Evolutionary conservation across 2,888 invertebrate genomes (phyloP).

Genomic region (Apodemia zela): DNA sequence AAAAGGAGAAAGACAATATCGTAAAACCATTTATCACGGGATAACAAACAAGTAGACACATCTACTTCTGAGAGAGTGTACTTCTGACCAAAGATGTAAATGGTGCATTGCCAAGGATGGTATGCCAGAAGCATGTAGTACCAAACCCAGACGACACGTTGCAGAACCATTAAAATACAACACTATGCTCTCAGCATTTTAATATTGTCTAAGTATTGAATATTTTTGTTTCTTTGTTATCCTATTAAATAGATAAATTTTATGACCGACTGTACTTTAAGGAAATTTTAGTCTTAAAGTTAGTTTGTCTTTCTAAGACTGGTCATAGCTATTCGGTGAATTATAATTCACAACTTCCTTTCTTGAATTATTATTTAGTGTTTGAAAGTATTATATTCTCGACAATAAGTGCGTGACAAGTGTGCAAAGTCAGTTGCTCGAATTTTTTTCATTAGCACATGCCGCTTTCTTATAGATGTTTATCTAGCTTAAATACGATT

Average conservation of each 20-base stretch:
- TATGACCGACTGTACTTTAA: not conserved
- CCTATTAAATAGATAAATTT: not conserved
- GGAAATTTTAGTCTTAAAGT: not conserved
- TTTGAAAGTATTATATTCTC: slow-evolving; percentile 37
- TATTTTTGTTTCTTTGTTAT: not conserved
- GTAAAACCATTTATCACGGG: no score
- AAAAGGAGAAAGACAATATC: no score
- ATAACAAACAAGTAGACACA: no score
- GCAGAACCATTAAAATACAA: no score
- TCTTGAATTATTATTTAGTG: slow-evolving; percentile 54
- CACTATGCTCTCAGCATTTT: no score
- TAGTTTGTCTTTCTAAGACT: not conserved
- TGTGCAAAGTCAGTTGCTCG: slow-evolving; percentile 41
- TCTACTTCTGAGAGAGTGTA: no score
- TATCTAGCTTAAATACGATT: slow-evolving; percentile 38
- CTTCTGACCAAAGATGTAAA: no score
- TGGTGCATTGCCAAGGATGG: no score
- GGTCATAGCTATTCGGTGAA: slow-evolving; percentile 28
- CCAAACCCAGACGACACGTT: no score
- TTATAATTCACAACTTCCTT: slow-evolving; percentile 69
- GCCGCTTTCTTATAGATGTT: slow-evolving; percentile 51
- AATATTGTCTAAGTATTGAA: no score
- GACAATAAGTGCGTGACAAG: slow-evolving; percentile 54
- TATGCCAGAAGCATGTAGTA: no score
- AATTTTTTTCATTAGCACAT: slow-evolving; percentile 41